Evolutionary conservation across 2,888 invertebrate species (phyloP), one percentile per base, ranked within the genome.

Genomic region (Drosophila nigricruria): DNA sequence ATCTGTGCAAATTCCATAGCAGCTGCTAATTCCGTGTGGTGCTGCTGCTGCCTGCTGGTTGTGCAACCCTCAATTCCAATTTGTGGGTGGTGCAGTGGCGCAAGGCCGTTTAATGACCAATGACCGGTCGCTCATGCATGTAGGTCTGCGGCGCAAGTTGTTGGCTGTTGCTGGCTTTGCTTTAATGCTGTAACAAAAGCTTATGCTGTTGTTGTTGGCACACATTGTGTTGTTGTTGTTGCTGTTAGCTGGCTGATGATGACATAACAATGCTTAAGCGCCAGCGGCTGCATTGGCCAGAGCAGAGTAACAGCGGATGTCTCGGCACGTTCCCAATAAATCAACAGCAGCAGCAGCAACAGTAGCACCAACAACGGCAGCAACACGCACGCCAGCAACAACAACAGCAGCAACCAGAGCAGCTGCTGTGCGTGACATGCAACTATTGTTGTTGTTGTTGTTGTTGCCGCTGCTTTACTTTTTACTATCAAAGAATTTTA

Each of bases 261-360:
- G 88, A 86, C 86, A 88, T 86, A 86, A 88, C 86, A 86, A 86
- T 86, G 88, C 86, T 88, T 73, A 77, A 85, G 85, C 85, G 85
- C 88, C 85, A 73, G 75, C 63, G 80, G 84, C 84, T 72, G 72
- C 81, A 85, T 77, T 79, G 82, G 79, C 66, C 81, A 81, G 71
- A 54, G 60, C 81, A 81, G 67, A 45, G 60, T 49, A 59, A 70
- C 71, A 77, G 71, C 87, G 79, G 77, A 83, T 84, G 84, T 79
- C 87, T 86, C 84, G 72, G 85, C 77, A 88, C 88, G 85, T 85
- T 85, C 85, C 79, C 85, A 85, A 85, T 88, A 85, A 85, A 85
- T 85, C 83, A 88, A 70, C 80, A 77, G 54, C 67, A 75, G 50
- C 73, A 73, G 58, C 57, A 76, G 54, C 57, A 76, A 49, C 23